phyloP scores from a whole-genome alignment of 92 coral and sea anemone genomes.

The Porites divaricata region DNA sequence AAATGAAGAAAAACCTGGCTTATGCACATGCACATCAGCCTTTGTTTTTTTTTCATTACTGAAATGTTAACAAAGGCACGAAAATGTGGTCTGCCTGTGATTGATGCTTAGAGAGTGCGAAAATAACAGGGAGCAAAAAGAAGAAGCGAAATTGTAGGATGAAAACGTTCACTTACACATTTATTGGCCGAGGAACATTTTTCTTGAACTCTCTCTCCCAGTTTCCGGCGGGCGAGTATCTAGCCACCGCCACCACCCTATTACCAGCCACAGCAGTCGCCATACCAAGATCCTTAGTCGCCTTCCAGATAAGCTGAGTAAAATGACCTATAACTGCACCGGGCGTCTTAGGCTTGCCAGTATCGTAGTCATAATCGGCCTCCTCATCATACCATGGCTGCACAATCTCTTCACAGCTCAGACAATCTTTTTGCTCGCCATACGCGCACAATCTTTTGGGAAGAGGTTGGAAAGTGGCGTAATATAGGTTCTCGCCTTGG shows the following conservation, averaged over 20 bases:
- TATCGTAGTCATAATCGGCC: slow-evolving; percentile 48
- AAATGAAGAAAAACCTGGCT: no score
- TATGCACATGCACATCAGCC: no score
- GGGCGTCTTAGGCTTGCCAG: slow-evolving; percentile 41
- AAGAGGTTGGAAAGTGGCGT: slow-evolving; percentile 2
- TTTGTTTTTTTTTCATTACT: no score
- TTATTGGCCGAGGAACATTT: slow-evolving; percentile 16
- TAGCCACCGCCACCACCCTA: slow-evolving; percentile 60
- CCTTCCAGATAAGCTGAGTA: slow-evolving; percentile 74
- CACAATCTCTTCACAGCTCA: slow-evolving; percentile 60
- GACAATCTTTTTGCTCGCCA: slow-evolving; percentile 36
- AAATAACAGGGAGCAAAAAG: no score
- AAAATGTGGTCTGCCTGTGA: no score
- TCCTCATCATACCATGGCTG: slow-evolving; percentile 69
- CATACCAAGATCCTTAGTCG: slow-evolving; percentile 64
- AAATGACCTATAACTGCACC: slow-evolving; percentile 43
- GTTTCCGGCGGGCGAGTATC: slow-evolving; percentile 66
- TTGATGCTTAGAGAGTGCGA: no score
- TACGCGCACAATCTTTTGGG: slow-evolving; percentile 48
- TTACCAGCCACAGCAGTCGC: slow-evolving; percentile 54
- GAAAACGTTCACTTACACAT: slow-evolving; percentile 4
- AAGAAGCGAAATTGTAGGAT: not conserved
- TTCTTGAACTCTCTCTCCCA: slow-evolving; percentile 12
- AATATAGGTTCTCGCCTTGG: slow-evolving; percentile 72
- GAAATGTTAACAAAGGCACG: no score